Base-by-base conservation (phyloP, 1,140 invertebrate species). In the Apis laboriosa region DNA sequence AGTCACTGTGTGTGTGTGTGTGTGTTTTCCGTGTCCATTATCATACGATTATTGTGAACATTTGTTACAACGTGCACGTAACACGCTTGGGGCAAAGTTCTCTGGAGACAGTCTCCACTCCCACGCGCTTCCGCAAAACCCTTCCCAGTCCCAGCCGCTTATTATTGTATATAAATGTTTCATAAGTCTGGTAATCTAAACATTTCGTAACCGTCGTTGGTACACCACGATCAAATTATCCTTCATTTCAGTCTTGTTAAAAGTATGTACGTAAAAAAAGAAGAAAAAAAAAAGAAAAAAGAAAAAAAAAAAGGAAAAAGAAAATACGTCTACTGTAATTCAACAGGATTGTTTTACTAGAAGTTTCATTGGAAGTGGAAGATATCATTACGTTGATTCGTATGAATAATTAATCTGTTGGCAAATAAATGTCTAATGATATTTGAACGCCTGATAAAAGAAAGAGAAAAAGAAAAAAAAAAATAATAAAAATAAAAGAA, bases 151-250 rank as follows among this genome's bases (percentile, higher is more conserved):
- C 7, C 55, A 15, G 12, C 34, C 17, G 55, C 49, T 71, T 60
- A 71, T 78, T 78, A 70, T 61, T 61, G 66, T 61, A 71, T 61
- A 71, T 28, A 43, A 79, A 79, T 51, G 66, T 79, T 79, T 70
- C 77, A 21, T 60, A 61, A 79, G 28, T 56, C 51, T 51, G 53
- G 53, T 43, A 66, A 56, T 67, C 53, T 24, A 24, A 28, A 17
- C 55, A 15, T 60, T 19, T 43, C 55, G 55, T 74, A 74, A 74
- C 28, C 11, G 56, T 24, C 61, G 56, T 72, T 28, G 49, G 70
- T 74, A 60, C 72, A 56, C 28, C 43, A 74, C 55, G 34, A 74
- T 74, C 72, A 43, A 74, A 74, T 74, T 74, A 60, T 72, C 70
- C 55, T 28, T 17, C 70, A 55, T 60, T 74, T 56, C 43, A n/a